Evolutionary conservation across 2,113 vertebrate genomes (phyloP).

Genomic region (Cyanoderma ruficeps): DNA sequence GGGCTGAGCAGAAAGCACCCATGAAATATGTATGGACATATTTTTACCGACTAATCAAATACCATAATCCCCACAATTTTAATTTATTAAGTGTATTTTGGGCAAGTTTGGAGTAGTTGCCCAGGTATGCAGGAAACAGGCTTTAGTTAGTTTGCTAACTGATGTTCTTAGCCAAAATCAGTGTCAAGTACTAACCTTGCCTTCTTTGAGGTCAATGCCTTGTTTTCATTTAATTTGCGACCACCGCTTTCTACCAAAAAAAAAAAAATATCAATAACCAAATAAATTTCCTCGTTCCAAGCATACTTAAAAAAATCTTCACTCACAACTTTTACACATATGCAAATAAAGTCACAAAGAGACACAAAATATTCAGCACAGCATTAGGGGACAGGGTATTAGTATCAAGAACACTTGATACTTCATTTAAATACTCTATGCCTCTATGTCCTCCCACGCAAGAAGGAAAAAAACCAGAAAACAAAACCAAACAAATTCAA

Average conservation of each 20-base stretch:
- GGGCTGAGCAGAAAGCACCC: not conserved
- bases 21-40: accelerated
- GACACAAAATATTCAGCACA: accelerated
- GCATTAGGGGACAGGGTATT: not conserved
- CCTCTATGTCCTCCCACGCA: accelerated
- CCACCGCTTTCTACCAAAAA: constrained; percentile 88
- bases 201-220: constrained; percentile 93
- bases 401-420: not conserved
- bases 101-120: not conserved
- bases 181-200: constrained; percentile 81
- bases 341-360: not conserved
- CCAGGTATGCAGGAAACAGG: not conserved
- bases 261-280: not conserved
- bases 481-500: not conserved
- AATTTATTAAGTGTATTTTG: not conserved
- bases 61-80: not conserved
- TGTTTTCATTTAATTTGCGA: constrained; percentile 96
- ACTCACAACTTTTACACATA: not conserved
- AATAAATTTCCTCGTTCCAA: not conserved
- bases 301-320: not conserved
- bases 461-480: not conserved
- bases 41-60: not conserved
- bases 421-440: accelerated
- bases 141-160: not conserved
- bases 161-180: not conserved